phyloP scores from a whole-genome alignment of 2,888 invertebrate species.

The Dioctria linearis region DNA sequence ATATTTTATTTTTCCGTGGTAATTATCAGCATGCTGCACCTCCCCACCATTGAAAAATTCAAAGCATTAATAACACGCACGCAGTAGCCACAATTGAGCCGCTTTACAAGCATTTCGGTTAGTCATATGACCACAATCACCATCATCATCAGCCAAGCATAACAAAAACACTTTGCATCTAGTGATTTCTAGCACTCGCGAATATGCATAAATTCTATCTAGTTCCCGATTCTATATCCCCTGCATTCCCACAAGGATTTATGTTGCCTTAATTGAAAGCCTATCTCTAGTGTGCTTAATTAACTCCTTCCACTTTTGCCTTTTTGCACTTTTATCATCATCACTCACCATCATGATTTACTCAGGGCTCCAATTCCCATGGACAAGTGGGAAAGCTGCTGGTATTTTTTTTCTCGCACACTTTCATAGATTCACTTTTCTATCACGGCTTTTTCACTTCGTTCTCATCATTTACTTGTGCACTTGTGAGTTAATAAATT shows the following conservation, averaged over 20 bases:
- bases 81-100: slow-evolving; percentile 1
- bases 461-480: not conserved
- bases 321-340: slow-evolving; percentile 9
- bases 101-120: slow-evolving; percentile 10
- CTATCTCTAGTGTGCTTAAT: slow-evolving; percentile 35
- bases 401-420: slow-evolving; percentile 11
- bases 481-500: slow-evolving; percentile 15
- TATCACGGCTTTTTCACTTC: slow-evolving; percentile 9
- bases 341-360: slow-evolving; percentile 24
- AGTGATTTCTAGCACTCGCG: slow-evolving; percentile 31
- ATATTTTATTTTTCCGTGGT: slow-evolving; percentile 10
- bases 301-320: slow-evolving; percentile 15
- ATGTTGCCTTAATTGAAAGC: slow-evolving; percentile 33
- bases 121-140: slow-evolving; percentile 15
- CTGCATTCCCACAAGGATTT: not conserved
- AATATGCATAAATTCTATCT: not conserved
- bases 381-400: slow-evolving; percentile 4
- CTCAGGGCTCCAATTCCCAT: not conserved
- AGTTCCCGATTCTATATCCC: not conserved
- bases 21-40: slow-evolving; percentile 23
- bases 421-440: not conserved
- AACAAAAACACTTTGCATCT: slow-evolving; percentile 31
- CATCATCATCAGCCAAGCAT: slow-evolving; percentile 18
- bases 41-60: not conserved
- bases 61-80: not conserved